Percentiles rank a stretch among this genome's conserved stretches.
These are phyloP conservation scores for Bolinopsis microptera DNA, from an alignment of 37 sponge, comb jelly and placozoan species.

Conservation along the genomic window DNA sequence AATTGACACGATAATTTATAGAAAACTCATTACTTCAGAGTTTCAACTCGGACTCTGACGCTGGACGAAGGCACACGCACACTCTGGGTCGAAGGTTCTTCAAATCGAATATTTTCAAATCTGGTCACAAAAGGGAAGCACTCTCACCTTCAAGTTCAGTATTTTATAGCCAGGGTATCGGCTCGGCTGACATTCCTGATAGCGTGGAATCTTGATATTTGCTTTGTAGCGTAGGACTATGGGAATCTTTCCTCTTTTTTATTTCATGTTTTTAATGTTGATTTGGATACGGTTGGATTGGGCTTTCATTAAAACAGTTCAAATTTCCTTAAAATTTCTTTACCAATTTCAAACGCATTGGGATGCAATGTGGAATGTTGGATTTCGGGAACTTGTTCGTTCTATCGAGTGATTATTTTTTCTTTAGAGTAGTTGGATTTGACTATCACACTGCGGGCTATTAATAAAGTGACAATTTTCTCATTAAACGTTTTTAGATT, in stretches of 20 bases:
- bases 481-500: not conserved
- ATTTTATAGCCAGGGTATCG: not conserved
- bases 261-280: not conserved
- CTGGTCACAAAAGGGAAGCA: not conserved
- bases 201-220: not conserved
- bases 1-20: too few relatives aligned
- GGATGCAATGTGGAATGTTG: too few relatives aligned
- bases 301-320: not conserved
- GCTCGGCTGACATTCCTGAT: not conserved
- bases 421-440: not conserved
- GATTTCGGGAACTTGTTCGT: not conserved
- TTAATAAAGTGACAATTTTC: not conserved
- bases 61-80: slow-evolving; percentile 29
- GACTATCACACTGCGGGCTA: not conserved
- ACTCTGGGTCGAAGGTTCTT: slow-evolving; percentile 37
- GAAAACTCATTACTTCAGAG: slow-evolving; percentile 18
- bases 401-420: not conserved
- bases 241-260: not conserved
- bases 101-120: not conserved
- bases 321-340: not conserved
- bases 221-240: not conserved
- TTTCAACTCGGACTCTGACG: slow-evolving; percentile 35
- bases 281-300: not conserved
- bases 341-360: too few relatives aligned
- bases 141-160: slow-evolving; percentile 16